Evolutionary conservation across 2,797 vertebrate genomes (phyloP).

Genomic region (Periophthalmus magnuspinnatus): DNA sequence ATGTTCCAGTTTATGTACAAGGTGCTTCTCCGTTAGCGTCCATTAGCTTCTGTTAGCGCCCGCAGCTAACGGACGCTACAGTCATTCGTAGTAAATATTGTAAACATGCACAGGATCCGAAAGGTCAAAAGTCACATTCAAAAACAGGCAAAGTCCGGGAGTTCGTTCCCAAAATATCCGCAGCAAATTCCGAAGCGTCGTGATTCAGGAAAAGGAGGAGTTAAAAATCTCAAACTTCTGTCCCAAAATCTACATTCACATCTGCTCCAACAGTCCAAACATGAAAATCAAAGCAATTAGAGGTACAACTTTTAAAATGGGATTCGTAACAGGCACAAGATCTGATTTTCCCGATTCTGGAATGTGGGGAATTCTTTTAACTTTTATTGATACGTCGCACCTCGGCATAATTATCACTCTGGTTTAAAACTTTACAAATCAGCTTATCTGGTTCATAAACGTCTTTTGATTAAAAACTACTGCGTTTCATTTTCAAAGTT

Average conservation of each 20-base stretch:
- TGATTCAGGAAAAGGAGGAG: background rate
- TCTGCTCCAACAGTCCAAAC: background rate
- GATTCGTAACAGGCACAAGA: background rate
- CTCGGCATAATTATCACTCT: background rate
- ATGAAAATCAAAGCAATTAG: background rate
- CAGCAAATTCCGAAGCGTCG: background rate
- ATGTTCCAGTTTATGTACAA: slow-evolving; percentile 43
- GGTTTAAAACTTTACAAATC: background rate
- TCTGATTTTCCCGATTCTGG: background rate
- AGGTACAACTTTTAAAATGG: background rate
- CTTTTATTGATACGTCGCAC: background rate
- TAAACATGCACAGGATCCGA: slow-evolving; percentile 63
- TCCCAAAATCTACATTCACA: background rate
- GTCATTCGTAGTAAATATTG: slow-evolving; percentile 50
- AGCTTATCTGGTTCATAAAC: too few species aligned
- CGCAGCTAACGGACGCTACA: slow-evolving; percentile 35
- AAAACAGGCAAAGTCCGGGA: slow-evolving; percentile 4
- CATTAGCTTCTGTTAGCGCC: slow-evolving; percentile 15
- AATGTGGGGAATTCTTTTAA: background rate
- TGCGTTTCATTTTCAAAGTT: too few species aligned
- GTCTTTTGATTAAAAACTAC: too few species aligned
- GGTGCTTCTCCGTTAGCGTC: slow-evolving; percentile 30
- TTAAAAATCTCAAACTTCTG: background rate
- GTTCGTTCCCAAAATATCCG: background rate
- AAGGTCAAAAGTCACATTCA: slow-evolving; percentile 9